phyloP scores from a whole-genome alignment of 2,113 vertebrate species.

The Microcebus jonahi region DNA sequence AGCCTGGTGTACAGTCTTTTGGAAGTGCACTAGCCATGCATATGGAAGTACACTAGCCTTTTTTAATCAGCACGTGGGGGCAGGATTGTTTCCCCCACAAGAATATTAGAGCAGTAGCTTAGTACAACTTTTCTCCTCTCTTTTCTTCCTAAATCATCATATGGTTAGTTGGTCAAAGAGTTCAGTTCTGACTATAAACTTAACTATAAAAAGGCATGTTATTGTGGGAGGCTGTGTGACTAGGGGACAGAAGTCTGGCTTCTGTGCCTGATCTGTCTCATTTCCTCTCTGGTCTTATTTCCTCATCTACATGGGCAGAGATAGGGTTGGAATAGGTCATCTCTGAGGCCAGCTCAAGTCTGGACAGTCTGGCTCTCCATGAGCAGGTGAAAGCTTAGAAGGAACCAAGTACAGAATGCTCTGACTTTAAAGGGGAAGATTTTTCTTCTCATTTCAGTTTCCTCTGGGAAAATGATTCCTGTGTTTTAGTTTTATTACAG shows the following conservation, averaged over 20 bases:
- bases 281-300: neutral
- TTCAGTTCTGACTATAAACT: neutral
- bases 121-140: neutral
- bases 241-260: neutral
- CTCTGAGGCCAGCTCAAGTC: neutral
- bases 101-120: neutral
- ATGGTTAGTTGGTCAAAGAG: neutral
- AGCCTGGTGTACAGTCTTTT: neutral
- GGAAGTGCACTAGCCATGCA: neutral
- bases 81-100: too few species aligned
- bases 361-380: neutral
- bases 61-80: neutral
- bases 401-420: neutral
- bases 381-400: neutral
- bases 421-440: neutral
- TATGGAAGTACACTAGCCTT: neutral
- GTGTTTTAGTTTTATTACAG: conserved; percentile 32
- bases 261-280: neutral
- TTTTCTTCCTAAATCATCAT: conserved; percentile 9
- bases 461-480: neutral
- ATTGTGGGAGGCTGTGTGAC: neutral
- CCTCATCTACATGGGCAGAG: neutral
- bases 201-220: neutral
- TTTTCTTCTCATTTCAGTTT: neutral
- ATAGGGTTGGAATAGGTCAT: neutral